Base-by-base conservation (phyloP, 2,888 invertebrate genomes). In the Microplitis deprimator region DNA sequence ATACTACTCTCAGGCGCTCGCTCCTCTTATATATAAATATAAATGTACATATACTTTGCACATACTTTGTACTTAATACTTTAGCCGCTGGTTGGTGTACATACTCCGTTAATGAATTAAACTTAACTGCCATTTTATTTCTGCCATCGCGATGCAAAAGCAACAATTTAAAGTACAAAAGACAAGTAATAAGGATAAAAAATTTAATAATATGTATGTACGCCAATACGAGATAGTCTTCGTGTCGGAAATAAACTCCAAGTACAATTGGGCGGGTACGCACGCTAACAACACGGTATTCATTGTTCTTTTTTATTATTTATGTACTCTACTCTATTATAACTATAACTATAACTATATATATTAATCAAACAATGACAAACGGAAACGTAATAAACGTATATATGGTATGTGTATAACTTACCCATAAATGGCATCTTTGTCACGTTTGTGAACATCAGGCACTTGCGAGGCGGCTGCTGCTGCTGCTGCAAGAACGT, bases 401-500 rank as follows among this genome's bases (percentile, higher is more conserved):
- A 50, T 50, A 50, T 5, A 13, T 50, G 50, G 13, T 13, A 50
- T 50, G 69, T 75, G 70, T 78, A 76, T 72, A 73, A 94, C 97
- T 96, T 93, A 98, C 98, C 98, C 97, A 92, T 98, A 98, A 91
- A 98, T 98, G 90, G 98, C 97, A 93, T 98, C 98, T 93, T 98
- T 98, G 93, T 98, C 98, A 90, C 98, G 93, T 93, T 98, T 98
- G 92, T 97, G 97, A 87, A 97, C 97, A 91, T 97, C 96, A 87
- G 97, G 96, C 80, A 93, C 93, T 83, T 92, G 91, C 77, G 91
- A 91, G 79, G 90, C 90, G 71, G 89, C 88, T 74, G 89, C 92
- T 91, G 92, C 90, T 87, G 92, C 94, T 88, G 94, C 93, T 87
- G 95, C 95, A 92, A 96, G 93, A 90, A 96, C 96, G 92, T 96